Conservation (phyloP, 2,113 vertebrate species). For the Notarius quadriscutis region DNA sequence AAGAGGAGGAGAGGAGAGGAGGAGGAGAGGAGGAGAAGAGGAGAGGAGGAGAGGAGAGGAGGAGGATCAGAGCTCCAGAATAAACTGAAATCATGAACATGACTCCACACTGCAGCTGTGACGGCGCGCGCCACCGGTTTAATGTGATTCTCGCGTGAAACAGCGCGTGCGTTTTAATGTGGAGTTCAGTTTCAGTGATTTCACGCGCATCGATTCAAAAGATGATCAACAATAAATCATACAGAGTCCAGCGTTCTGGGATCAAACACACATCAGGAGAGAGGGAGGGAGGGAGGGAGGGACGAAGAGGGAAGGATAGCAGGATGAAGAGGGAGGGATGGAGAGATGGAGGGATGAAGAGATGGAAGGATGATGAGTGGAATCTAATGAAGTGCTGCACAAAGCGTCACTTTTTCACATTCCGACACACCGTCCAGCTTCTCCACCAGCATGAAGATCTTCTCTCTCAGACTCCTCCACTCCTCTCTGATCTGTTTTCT, state of each 20-base stretch:
- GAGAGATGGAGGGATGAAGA: accelerated
- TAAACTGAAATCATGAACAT: background rate
- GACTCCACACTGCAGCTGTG: background rate
- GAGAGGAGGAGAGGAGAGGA: background rate
- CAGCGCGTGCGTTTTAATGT: background rate
- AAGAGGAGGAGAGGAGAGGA: background rate
- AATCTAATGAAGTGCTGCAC: background rate
- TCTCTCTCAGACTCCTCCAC: background rate
- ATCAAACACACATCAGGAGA: too few relatives aligned
- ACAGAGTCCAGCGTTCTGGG: background rate
- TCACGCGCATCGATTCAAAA: background rate
- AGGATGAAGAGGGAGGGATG: background rate
- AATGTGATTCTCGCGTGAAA: background rate
- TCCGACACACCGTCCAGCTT: slow-evolving; percentile 24
- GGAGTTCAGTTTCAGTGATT: background rate
- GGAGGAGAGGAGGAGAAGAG: too few relatives aligned
- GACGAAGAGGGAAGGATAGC: background rate
- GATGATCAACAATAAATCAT: background rate
- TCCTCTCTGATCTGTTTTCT: background rate
- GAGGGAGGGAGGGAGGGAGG: background rate
- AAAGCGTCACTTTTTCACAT: background rate
- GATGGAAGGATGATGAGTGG: background rate
- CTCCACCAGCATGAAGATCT: background rate
- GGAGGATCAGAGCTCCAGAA: background rate
- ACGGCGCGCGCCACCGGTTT: background rate